Evolutionary conservation across 2,797 vertebrate species (phyloP).

Genomic region (Hippocampus kuda): DNA sequence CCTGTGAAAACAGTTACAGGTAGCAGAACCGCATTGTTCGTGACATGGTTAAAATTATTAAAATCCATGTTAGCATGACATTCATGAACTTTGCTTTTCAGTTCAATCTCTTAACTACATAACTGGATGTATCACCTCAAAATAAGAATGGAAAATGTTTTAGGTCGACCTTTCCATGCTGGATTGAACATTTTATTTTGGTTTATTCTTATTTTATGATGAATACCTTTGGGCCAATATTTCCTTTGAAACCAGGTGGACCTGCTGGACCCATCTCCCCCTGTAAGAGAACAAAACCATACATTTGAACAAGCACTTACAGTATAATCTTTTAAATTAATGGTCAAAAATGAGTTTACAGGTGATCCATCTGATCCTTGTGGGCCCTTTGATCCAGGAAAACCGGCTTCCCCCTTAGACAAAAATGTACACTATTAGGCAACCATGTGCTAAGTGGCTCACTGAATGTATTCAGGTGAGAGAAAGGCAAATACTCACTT

Average conservation of each 20-base stretch:
- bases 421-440: conserved; percentile 12
- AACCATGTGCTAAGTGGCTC: too few relatives aligned
- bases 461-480: background rate
- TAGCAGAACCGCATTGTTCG: conserved; percentile 2
- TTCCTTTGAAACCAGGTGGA: conserved; percentile 73
- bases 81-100: too few relatives aligned
- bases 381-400: conserved; percentile 71
- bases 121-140: too few relatives aligned
- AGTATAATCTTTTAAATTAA: background rate
- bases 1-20: conserved; percentile 58
- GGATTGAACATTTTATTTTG: too few relatives aligned
- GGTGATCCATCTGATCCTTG: conserved; percentile 72
- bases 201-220: conserved; percentile 2
- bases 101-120: too few relatives aligned
- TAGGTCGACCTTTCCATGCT: too few relatives aligned
- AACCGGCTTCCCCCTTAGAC: conserved; percentile 80
- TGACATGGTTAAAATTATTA: background rate
- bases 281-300: conserved; percentile 51
- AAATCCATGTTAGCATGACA: too few relatives aligned
- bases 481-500: conserved; percentile 60
- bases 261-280: conserved; percentile 78
- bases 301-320: background rate
- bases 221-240: conserved; percentile 76
- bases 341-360: conserved; percentile 61
- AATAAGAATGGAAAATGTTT: too few relatives aligned